A percentile compares a stretch with the other conserved stretches of the same genome.
Evolutionary conservation across 1,140 invertebrate genomes (phyloP).

Genomic region (Musca domestica): DNA sequence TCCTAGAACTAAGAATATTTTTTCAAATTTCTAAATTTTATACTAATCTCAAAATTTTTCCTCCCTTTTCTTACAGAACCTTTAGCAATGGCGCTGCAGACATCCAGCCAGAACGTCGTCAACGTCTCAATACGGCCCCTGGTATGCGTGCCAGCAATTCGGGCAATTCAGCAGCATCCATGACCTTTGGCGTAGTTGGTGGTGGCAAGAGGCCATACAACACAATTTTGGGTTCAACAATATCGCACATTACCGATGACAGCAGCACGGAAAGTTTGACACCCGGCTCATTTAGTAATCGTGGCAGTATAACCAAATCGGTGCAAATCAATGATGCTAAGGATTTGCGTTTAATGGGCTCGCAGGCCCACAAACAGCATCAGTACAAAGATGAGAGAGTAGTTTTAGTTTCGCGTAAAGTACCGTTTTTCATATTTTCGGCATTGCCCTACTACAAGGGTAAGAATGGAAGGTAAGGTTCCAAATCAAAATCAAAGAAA

Average conservation of each 20-base stretch:
- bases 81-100: constrained; percentile 52
- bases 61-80: constrained; percentile 35
- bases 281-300: constrained; percentile 49
- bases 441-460: constrained; percentile 76
- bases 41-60: constrained; percentile 22
- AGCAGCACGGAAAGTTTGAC: constrained; percentile 50
- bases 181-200: constrained; percentile 24
- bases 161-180: constrained; percentile 23
- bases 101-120: constrained; percentile 42
- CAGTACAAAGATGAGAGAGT: constrained; percentile 68
- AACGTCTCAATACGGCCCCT: constrained; percentile 49
- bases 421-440: constrained; percentile 80
- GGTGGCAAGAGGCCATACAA: constrained; percentile 44
- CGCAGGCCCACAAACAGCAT: constrained; percentile 29
- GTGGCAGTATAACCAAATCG: constrained; percentile 56
- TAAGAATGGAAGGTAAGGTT: constrained; percentile 63
- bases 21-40: not conserved
- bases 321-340: constrained; percentile 62
- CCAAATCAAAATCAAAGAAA: not conserved
- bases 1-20: constrained; percentile 6
- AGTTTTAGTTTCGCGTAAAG: constrained; percentile 68
- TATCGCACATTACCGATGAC: constrained; percentile 49
- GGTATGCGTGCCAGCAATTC: constrained; percentile 38
- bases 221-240: constrained; percentile 43
- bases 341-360: constrained; percentile 59